A percentile compares a stretch with the other conserved stretches of the same genome.
These are phyloP conservation scores for Cancer borealis DNA, from an alignment of 2,888 invertebrate species.

Conservation along the genomic window DNA sequence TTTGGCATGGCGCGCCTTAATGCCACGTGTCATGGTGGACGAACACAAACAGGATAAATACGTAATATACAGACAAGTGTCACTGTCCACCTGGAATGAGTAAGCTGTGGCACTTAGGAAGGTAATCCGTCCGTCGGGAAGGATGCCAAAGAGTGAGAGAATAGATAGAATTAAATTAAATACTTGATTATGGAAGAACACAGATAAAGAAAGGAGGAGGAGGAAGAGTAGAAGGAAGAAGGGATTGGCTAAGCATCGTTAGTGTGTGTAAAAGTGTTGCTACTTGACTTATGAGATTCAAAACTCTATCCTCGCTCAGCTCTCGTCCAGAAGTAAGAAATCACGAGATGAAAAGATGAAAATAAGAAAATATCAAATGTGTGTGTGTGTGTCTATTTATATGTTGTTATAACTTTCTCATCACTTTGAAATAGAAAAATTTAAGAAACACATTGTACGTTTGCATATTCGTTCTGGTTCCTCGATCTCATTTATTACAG, in stretches of 20 bases:
- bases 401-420: not conserved
- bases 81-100: not conserved
- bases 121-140: not conserved
- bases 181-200: not conserved
- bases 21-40: not conserved
- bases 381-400: not conserved
- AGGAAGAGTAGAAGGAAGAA: not conserved
- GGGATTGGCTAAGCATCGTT: not conserved
- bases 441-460: too few relatives aligned
- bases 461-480: not conserved
- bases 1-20: not conserved
- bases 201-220: not conserved
- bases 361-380: not conserved
- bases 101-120: not conserved
- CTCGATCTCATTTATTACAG: not conserved
- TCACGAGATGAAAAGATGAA: too few relatives aligned
- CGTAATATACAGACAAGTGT: not conserved
- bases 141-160: not conserved
- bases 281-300: too few relatives aligned
- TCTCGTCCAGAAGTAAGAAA: too few relatives aligned
- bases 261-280: not conserved
- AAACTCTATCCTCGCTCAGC: too few relatives aligned
- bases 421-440: too few relatives aligned
- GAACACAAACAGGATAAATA: not conserved
- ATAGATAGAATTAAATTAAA: not conserved